Percentiles rank a stretch among this genome's conserved stretches.
phyloP scores from a whole-genome alignment of 2,888 invertebrate genomes.

The Hesperia comma region DNA sequence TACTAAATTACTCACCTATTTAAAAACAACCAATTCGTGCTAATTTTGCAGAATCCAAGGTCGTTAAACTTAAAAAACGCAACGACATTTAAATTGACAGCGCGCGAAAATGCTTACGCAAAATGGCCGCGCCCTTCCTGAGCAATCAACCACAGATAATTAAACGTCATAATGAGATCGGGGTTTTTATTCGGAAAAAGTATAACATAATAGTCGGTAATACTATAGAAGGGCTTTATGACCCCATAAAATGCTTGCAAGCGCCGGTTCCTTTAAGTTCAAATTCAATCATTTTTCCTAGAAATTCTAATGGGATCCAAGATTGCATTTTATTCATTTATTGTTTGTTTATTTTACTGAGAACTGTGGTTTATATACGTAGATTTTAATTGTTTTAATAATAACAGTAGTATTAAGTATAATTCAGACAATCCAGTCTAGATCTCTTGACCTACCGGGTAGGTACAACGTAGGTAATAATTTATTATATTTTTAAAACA shows the following conservation, averaged over 20 bases:
- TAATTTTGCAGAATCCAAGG: slow-evolving; percentile 10
- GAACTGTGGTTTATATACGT: slow-evolving; percentile 54
- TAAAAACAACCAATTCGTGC: neutral
- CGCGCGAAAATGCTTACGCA: slow-evolving; percentile 34
- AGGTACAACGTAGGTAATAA: too few relatives aligned
- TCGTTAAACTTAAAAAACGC: slow-evolving; percentile 19
- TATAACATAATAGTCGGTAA: slow-evolving; percentile 61
- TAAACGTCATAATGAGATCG: slow-evolving; percentile 37
- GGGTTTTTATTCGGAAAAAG: slow-evolving; percentile 37
- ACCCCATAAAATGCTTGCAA: slow-evolving; percentile 50
- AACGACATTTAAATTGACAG: slow-evolving; percentile 32
- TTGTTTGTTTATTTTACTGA: slow-evolving; percentile 55
- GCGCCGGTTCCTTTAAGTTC: slow-evolving; percentile 48
- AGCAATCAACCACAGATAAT: slow-evolving; percentile 37
- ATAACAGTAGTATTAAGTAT: slow-evolving; percentile 7
- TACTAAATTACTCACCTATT: too few relatives aligned
- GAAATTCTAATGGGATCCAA: slow-evolving; percentile 51
- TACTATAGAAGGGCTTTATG: slow-evolving; percentile 55
- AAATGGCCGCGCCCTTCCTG: slow-evolving; percentile 30
- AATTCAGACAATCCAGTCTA: slow-evolving; percentile 1
- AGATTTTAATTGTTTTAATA: slow-evolving; percentile 23
- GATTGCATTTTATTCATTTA: slow-evolving; percentile 49
- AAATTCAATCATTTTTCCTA: slow-evolving; percentile 49
- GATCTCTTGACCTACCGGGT: neutral
- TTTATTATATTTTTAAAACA: too few relatives aligned